Evolutionary conservation across 2,113 vertebrate genomes (phyloP), one percentile per base, ranked within the genome.

Genomic region (Labeo rohita): DNA sequence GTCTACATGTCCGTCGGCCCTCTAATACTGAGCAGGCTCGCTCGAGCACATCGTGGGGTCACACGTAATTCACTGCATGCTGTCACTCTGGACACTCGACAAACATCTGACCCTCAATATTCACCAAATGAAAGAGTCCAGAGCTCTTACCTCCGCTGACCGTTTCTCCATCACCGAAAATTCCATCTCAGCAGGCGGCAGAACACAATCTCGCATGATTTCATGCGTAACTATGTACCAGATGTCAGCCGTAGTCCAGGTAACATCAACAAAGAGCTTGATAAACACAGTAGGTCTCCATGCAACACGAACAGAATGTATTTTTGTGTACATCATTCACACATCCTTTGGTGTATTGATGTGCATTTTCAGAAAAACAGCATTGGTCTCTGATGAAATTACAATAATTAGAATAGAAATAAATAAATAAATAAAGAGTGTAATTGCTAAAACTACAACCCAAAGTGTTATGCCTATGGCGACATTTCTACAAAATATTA

Each of bases 121-220:
- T 54, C 45, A 68, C 6, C 56, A 87, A 59, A 68, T 21, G 70
- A 74, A 82, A 74, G 21, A 83, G 68, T 61, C 52, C 72, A 47
- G 80, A 39, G 50, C 56, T 39, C 18, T 47, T 10, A 76, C 34
- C 7, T n/a, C 13, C 23, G 36, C 43, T 74, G 66, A 8, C 15
- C 15, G 8, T 52, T 50, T 52, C 78, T 81, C 45, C 6, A 75
- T 49, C 10, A n/a, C 36, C 34, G 15, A 16, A 23, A 52, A 61
- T 63, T 70, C 36, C 63, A 77, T 77, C 75, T 36, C 47, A 54
- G 4, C 50, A 28, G 28, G 28, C 15, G 6, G 28, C 23, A 77
- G 47, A 77, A 49, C 43, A 75, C 72, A 49, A 23, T 54, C 75
- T 18, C 12, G 15, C 12, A 36, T 36, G 28, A 54, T 54, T 77